phyloP scores from a whole-genome alignment of 2,797 vertebrate species.

The Mastacembelus armatus region DNA sequence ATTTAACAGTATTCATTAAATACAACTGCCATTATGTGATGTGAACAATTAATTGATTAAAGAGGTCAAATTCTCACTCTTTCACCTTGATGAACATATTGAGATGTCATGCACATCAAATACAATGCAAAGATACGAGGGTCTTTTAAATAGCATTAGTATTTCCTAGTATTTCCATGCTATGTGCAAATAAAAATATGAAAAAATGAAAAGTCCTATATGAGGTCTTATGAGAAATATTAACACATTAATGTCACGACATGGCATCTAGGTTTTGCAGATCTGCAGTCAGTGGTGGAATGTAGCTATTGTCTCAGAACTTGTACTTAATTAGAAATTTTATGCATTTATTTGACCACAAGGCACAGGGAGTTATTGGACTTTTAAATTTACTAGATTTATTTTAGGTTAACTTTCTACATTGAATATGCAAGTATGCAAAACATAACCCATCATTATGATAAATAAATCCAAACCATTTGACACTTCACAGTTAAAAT shows the following conservation, averaged over 20 bases:
- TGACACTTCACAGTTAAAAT: background rate
- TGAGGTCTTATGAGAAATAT: background rate
- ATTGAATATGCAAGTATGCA: background rate
- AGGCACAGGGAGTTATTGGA: background rate
- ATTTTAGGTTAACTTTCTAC: background rate
- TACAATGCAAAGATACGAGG: constrained; percentile 14
- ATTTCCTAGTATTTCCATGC: too few species aligned
- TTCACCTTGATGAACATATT: constrained; percentile 79
- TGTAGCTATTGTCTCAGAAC: background rate
- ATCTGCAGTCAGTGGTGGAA: background rate
- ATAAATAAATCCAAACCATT: background rate
- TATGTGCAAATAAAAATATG: constrained; percentile 4
- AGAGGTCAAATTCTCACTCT: constrained; percentile 69
- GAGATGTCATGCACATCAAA: constrained; percentile 58
- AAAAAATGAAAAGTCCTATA: background rate
- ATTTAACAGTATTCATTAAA: constrained; percentile 80
- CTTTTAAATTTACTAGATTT: background rate
- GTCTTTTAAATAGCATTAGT: background rate
- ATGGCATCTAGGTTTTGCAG: background rate
- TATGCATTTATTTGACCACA: background rate
- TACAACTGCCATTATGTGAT: constrained; percentile 69
- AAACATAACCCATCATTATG: background rate
- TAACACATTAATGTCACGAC: background rate
- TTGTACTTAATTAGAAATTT: background rate
- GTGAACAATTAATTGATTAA: constrained; percentile 77